phyloP scores from a whole-genome alignment of 2,797 vertebrate genomes.

The Pseudopleuronectes americanus region DNA sequence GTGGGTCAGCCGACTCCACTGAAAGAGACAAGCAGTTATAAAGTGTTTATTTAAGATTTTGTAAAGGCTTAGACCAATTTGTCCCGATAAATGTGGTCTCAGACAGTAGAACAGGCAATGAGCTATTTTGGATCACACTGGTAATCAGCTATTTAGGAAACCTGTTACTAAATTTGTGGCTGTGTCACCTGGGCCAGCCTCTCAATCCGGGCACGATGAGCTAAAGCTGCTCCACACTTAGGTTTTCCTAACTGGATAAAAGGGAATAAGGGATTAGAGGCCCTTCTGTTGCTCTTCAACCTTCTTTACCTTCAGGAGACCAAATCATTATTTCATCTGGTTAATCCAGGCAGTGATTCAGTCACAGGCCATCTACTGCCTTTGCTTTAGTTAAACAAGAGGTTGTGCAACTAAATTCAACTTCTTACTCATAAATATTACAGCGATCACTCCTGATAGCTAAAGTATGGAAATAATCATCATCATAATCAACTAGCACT shows the following conservation, averaged over 20 bases:
- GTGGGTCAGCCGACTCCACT: too few species aligned
- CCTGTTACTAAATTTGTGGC: slow-evolving; percentile 17
- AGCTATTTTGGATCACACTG: slow-evolving; percentile 33
- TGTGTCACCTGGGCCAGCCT: slow-evolving; percentile 51
- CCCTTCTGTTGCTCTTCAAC: slow-evolving; percentile 44
- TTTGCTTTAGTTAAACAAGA: not conserved
- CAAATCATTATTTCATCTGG: slow-evolving; percentile 19
- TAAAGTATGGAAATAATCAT: too few species aligned
- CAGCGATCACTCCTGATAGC: too few species aligned
- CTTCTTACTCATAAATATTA: too few species aligned
- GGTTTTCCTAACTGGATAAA: slow-evolving; percentile 67
- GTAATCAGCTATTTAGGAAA: slow-evolving; percentile 34
- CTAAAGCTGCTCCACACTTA: slow-evolving; percentile 71
- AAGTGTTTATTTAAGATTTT: slow-evolving; percentile 35
- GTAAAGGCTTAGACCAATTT: slow-evolving; percentile 6
- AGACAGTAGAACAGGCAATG: slow-evolving; percentile 16
- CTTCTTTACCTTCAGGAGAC: slow-evolving; percentile 22
- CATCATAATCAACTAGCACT: too few species aligned
- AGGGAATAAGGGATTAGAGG: slow-evolving; percentile 48
- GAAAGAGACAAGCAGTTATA: slow-evolving; percentile 2
- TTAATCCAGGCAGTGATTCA: slow-evolving; percentile 16
- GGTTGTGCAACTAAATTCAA: not conserved
- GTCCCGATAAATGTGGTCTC: slow-evolving; percentile 12
- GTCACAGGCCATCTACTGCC: not conserved
- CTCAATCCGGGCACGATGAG: slow-evolving; percentile 47